Conservation (phyloP, 2,797 vertebrate species). For the Artibeus lituratus region DNA sequence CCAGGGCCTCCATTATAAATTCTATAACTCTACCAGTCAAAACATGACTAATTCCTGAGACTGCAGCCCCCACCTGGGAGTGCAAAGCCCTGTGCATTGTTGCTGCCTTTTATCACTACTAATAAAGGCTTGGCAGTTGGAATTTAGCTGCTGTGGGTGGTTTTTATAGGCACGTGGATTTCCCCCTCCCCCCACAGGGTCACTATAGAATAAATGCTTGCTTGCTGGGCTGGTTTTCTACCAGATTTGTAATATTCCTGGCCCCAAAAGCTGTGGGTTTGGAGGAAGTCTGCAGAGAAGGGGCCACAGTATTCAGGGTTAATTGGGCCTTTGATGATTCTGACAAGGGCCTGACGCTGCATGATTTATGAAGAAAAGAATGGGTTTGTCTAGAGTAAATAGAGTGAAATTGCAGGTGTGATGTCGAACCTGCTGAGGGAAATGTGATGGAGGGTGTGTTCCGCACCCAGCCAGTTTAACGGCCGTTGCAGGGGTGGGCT, state of each 20-base stretch:
- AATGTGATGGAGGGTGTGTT: fast-evolving
- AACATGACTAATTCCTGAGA: slow-evolving; percentile 71
- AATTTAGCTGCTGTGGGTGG: slow-evolving; percentile 46
- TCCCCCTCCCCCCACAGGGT: background rate
- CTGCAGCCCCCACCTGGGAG: slow-evolving; percentile 64
- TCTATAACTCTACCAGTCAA: slow-evolving; percentile 72
- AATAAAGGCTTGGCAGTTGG: slow-evolving; percentile 60
- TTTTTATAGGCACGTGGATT: background rate
- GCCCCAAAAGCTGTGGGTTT: background rate
- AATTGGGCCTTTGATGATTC: slow-evolving; percentile 46
- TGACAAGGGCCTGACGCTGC: background rate
- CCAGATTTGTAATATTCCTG: background rate
- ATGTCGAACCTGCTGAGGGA: background rate
- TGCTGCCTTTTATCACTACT: slow-evolving; percentile 64
- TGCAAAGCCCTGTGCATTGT: slow-evolving; percentile 14
- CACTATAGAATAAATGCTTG: background rate
- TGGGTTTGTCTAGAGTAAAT: background rate
- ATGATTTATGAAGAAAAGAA: slow-evolving; percentile 37
- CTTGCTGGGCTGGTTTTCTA: background rate
- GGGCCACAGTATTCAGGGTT: background rate
- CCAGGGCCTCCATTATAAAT: slow-evolving; percentile 71
- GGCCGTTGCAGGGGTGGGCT: fast-evolving
- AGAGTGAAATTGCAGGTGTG: slow-evolving; percentile 39
- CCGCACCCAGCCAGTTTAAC: fast-evolving
- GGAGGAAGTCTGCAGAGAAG: slow-evolving; percentile 20